Evolutionary conservation across 2,113 vertebrate genomes (phyloP).

Genomic region (Coracopsis vasa): DNA sequence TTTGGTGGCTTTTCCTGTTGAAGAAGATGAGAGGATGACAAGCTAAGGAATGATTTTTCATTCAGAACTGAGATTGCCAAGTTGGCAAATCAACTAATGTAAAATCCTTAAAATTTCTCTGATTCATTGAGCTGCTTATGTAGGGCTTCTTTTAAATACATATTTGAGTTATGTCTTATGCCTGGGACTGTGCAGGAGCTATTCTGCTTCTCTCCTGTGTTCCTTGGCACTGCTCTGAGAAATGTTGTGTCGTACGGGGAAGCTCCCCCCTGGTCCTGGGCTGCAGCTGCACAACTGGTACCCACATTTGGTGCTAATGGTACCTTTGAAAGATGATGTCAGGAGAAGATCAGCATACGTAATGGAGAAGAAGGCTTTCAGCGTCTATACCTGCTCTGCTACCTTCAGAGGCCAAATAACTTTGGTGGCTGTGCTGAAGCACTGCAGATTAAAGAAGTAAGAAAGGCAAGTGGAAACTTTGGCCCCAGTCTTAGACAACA

Average conservation of each 20-base stretch:
- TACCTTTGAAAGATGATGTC: constrained; percentile 35
- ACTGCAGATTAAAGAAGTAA: neutral
- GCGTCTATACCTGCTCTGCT: constrained; percentile 28
- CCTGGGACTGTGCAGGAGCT: neutral
- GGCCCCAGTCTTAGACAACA: constrained; percentile 31
- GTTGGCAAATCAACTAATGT: neutral
- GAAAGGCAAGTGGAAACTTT: constrained; percentile 28
- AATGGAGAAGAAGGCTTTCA: constrained; percentile 4
- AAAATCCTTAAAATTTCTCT: neutral
- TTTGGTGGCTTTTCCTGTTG: neutral
- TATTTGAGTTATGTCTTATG: neutral
- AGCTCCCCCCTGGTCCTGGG: neutral
- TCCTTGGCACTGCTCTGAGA: neutral
- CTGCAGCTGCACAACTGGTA: constrained; percentile 59
- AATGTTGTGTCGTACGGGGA: neutral
- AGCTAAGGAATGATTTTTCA: neutral
- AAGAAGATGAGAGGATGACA: neutral
- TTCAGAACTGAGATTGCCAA: neutral
- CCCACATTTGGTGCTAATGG: constrained; percentile 50
- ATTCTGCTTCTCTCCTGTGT: neutral
- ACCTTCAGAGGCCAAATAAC: neutral
- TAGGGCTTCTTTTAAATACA: neutral
- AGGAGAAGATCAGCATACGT: neutral
- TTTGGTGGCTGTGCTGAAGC: neutral
- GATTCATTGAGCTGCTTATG: neutral